Conservation (phyloP, 2,113 vertebrate species). For the Hirundichthys speculiger region DNA sequence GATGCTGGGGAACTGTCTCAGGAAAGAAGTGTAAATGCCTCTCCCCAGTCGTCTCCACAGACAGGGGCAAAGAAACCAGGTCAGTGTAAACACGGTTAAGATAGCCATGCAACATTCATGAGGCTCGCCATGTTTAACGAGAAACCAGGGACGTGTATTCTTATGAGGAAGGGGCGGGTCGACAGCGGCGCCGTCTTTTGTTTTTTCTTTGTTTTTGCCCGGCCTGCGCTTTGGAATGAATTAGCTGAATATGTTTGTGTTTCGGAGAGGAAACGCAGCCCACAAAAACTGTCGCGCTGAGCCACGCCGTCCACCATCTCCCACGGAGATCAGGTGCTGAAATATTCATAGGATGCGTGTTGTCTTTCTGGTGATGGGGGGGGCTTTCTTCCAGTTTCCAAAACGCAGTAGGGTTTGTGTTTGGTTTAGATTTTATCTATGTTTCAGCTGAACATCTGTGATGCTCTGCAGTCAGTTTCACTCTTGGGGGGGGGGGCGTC, state of each 20-base stretch:
- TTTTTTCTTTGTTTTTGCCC: slow-evolving; percentile 50
- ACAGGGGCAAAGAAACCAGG: slow-evolving; percentile 64
- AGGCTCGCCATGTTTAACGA: slow-evolving; percentile 69
- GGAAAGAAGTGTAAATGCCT: slow-evolving; percentile 40
- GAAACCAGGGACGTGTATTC: slow-evolving; percentile 74
- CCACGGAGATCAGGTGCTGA: slow-evolving; percentile 68
- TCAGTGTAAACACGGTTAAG: slow-evolving; percentile 74
- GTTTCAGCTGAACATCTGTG: slow-evolving; percentile 42
- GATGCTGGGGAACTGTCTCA: slow-evolving; percentile 44
- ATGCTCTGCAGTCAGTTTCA: slow-evolving; percentile 62
- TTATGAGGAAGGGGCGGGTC: slow-evolving; percentile 32
- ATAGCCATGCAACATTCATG: slow-evolving; percentile 79
- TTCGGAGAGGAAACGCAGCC: slow-evolving; percentile 40
- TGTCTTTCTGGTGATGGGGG: slow-evolving; percentile 33
- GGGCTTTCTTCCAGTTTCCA: slow-evolving; percentile 48
- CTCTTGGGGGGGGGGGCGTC: slow-evolving; percentile 52
- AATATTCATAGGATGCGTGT: slow-evolving; percentile 77
- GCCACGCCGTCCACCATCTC: slow-evolving; percentile 48
- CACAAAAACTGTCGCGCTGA: slow-evolving; percentile 45
- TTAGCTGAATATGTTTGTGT: slow-evolving; percentile 59
- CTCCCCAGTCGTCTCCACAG: slow-evolving; percentile 49
- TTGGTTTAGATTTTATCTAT: slow-evolving; percentile 55
- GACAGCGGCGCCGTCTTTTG: slow-evolving; percentile 25
- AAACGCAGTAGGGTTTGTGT: slow-evolving; percentile 66
- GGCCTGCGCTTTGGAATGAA: slow-evolving; percentile 62